Base-by-base conservation (phyloP, 2,113 vertebrate species). In the Petromus typicus region DNA sequence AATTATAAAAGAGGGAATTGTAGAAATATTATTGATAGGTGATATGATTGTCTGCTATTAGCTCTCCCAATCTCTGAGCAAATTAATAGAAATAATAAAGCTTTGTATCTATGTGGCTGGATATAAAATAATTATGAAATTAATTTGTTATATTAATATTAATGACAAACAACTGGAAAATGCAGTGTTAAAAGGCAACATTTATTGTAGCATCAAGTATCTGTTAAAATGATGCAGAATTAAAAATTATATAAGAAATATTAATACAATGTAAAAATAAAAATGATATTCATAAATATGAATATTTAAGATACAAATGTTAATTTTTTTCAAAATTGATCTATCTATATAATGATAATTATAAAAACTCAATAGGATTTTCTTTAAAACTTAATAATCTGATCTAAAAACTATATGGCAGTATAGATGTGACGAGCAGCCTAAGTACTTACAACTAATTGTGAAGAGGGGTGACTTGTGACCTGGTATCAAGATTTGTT, bases 81-180 rank as follows among this genome's bases (percentile, higher is more conserved):
- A 79, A n/a, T 73, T 80, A 75, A 56, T 69, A 82, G 40, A 87
- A 95, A 78, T 95, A 82, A 63, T 64, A 51, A 30, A 86, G 30
- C 75, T 87, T 90, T 45, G 5, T 43, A 87, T 32, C 23, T 25
- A 57, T 22, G 9, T 9, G 3, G 0, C 7, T 34, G 17, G 27
- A 20, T 87, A 43, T 81, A 90, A 90, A 90, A 92, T 71, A 17
- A 59, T 54, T 48, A 93, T 86, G 71, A 82, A 83, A 78, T 78
- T 12, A 56, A 23, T 61, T 90, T 17, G 14, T 57, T 43, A 25
- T n/a, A 9, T 90, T 90, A 32, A 27, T 11, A 88, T 48, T 84
- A 88, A 45, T 71, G 71, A 63, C 4, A 69, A 90, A 76, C 90
- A 83, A 83, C 17, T 51, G 43, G n/a, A 88, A 51, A 56, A 34